Conservation (phyloP, 37 sponge, comb jelly and placozoan genomes). For the Hexactinellida sp. region DNA sequence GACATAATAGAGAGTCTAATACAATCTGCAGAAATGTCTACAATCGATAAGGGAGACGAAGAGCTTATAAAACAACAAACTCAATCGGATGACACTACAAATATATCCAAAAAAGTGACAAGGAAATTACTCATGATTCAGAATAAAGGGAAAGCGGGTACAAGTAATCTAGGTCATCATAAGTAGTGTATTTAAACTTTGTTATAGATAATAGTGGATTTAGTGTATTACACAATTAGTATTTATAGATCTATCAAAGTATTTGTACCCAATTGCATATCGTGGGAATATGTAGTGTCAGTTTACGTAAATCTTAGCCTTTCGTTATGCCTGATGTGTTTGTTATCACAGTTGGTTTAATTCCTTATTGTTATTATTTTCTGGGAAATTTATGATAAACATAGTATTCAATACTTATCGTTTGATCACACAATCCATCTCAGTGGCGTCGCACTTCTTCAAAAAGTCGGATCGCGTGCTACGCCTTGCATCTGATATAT, state of each 20-base stretch:
- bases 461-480: too few species aligned
- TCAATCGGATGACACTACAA: not conserved
- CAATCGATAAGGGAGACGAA: not conserved
- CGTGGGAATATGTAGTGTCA: too few species aligned
- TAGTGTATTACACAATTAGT: not conserved
- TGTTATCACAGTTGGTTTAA: too few species aligned
- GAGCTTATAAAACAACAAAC: not conserved
- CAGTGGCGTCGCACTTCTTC: too few species aligned
- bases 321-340: too few species aligned
- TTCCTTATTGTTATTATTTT: too few species aligned
- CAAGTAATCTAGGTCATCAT: not conserved
- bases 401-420: too few species aligned
- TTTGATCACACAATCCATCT: too few species aligned
- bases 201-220: not conserved
- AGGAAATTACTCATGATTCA: slow-evolving; percentile 8
- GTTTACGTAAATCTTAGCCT: too few species aligned
- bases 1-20: not conserved
- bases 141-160: not conserved
- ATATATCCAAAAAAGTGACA: not conserved
- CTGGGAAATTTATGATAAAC: too few species aligned
- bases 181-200: not conserved
- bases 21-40: not conserved
- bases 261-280: not conserved
- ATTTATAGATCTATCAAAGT: not conserved
- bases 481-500: too few species aligned